Evolutionary conservation across 1,140 invertebrate genomes (phyloP).

Genomic region (Heliconius hermathena): DNA sequence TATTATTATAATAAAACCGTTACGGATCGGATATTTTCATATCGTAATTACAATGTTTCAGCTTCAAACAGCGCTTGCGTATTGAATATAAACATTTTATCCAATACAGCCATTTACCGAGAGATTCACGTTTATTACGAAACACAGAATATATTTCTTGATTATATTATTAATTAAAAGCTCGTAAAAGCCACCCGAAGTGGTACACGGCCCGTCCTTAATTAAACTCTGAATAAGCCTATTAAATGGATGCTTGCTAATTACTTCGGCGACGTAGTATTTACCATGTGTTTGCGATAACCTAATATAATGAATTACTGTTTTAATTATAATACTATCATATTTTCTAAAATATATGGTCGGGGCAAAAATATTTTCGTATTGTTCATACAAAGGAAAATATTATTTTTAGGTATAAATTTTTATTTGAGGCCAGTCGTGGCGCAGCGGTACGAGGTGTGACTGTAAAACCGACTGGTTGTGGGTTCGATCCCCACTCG

Average conservation of each 20-base stretch:
- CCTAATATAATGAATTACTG: background rate
- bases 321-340: background rate
- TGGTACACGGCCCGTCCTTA: slow-evolving; percentile 35
- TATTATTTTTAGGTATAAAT: no score
- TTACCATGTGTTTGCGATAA: slow-evolving; percentile 39
- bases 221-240: slow-evolving; percentile 41
- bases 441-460: no score
- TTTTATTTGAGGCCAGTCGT: no score
- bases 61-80: background rate
- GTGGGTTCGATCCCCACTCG: no score
- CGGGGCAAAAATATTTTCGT: no score
- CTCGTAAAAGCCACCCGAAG: slow-evolving; percentile 41
- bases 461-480: no score
- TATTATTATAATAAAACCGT: no score
- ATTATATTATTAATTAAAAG: slow-evolving; percentile 46
- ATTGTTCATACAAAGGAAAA: no score
- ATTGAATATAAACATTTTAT: slow-evolving; percentile 9
- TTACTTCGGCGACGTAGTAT: slow-evolving; percentile 39
- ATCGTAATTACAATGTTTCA: background rate
- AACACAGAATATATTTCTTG: slow-evolving; percentile 40
- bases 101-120: background rate
- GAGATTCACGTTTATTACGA: slow-evolving; percentile 38
- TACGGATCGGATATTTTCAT: background rate
- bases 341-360: background rate
- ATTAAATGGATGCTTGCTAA: slow-evolving; percentile 55